These are phyloP conservation scores for Taenaris catops DNA, from an alignment of 2,888 invertebrate species.

Conservation along the genomic window DNA sequence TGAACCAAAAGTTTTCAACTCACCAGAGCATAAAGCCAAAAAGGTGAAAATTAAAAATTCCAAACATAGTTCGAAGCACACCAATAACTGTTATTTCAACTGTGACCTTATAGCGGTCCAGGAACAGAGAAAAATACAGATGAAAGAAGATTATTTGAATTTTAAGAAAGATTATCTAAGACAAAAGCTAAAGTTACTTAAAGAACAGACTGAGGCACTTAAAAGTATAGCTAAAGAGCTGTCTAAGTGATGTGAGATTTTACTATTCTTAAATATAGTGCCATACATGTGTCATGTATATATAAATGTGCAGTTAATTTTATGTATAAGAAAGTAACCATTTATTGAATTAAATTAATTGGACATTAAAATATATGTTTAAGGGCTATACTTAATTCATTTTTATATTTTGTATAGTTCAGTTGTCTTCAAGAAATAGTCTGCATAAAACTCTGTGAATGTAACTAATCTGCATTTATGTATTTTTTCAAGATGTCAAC, in stretches of 20 bases:
- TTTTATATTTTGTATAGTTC: no score
- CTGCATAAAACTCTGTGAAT: no score
- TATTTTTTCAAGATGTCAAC: no score
- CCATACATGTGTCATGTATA: no score
- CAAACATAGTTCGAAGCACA: constrained; percentile 35
- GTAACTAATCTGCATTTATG: no score
- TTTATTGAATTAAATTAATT: no score
- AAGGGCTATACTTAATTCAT: no score
- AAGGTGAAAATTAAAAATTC: constrained; percentile 32
- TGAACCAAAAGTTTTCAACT: constrained; percentile 47
- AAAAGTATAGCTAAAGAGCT: constrained; percentile 60
- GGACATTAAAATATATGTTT: no score
- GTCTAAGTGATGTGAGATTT: constrained; percentile 17
- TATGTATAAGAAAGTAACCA: no score
- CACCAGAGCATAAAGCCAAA: constrained; percentile 27
- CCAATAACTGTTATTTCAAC: constrained; percentile 48
- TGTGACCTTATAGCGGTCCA: constrained; percentile 55
- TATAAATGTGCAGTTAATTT: no score
- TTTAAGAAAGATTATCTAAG: constrained; percentile 66
- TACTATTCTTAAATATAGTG: no score
- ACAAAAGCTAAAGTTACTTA: constrained; percentile 56
- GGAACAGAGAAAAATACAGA: constrained; percentile 53
- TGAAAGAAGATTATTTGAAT: constrained; percentile 62
- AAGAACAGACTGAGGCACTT: constrained; percentile 65
- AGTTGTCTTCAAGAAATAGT: no score